Base-by-base conservation (phyloP, 2,113 vertebrate species). In the Xiphophorus maculatus region DNA sequence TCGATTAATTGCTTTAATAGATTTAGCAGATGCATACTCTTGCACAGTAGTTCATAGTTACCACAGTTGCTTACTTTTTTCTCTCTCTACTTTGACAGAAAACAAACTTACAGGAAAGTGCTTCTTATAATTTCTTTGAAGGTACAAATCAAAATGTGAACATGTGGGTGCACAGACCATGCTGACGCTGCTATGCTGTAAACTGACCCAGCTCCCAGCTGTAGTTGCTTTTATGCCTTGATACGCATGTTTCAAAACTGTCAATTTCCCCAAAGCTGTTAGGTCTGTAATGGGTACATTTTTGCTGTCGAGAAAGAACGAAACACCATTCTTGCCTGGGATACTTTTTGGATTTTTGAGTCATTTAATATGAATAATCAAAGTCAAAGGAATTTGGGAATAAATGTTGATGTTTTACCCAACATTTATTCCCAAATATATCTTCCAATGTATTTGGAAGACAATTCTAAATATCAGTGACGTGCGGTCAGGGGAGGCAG, bases 111-210 rank as follows among this genome's bases (percentile, higher is more conserved):
- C 77, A 78, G 83, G 73, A 71, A 73, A 81, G 69, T 66, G 33
- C 76, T 82, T 83, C 77, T 78, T 71, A 75, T 79, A 76, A 79
- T 76, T 77, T 81, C 82, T 67, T 68, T 10, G 58, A 75, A 86
- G 67, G 78, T 74, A 74, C 63, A 83, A 85, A 84, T 84, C 77
- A 84, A 83, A 81, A 67, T 68, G 35, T 67, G 80, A 87, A 79
- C 88, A 91, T 90, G 88, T 87, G 86, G 85, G 81, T 65, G 69
- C 71, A 63, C 75, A 72, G 62, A 73, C 35, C 76, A 60, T 80
- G 81, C 75, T 80, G 79, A 87, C 70, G 62, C 62, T 54, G 48
- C 68, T 81, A 77, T 77, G 74, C 77, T 72, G 60, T 67, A 74
- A 89, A 83, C 65, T 35, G 70, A 83, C 77, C 67, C 29, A 64